Percentiles rank a stretch among this genome's conserved stretches.
Evolutionary conservation across 2,113 vertebrate species (phyloP).

Genomic region (Chionomys nivalis): DNA sequence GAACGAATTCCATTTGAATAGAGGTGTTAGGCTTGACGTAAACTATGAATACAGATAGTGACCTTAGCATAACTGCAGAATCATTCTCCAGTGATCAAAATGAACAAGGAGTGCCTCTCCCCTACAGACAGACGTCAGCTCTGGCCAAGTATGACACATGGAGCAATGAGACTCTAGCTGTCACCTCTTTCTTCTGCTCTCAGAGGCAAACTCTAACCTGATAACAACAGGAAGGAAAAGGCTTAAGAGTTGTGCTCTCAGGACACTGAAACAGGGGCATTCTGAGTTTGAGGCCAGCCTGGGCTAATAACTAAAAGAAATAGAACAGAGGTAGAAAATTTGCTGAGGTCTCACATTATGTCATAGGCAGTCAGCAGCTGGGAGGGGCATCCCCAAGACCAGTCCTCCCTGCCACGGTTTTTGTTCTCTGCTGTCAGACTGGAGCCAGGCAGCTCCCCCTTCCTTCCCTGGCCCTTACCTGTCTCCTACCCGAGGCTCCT

Average conservation of each 20-base stretch:
- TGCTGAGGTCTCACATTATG: not conserved
- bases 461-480: not conserved
- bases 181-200: not conserved
- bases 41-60: not conserved
- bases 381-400: not conserved
- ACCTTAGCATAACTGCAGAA: not conserved
- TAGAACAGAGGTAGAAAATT: not conserved
- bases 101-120: not conserved
- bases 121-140: not conserved
- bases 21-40: not conserved
- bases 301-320: not conserved
- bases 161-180: not conserved
- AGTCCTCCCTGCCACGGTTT: too few species aligned
- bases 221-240: not conserved
- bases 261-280: not conserved
- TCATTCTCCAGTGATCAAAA: not conserved
- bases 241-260: not conserved
- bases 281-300: not conserved
- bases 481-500: fast-evolving
- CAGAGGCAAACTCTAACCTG: not conserved
- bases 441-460: too few species aligned
- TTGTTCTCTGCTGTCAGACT: too few species aligned
- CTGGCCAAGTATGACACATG: too few species aligned
- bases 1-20: not conserved
- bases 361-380: not conserved